A percentile compares a stretch with the other conserved stretches of the same genome.
Evolutionary conservation across 2,888 invertebrate species (phyloP).

Genomic region (Idaea biselata): DNA sequence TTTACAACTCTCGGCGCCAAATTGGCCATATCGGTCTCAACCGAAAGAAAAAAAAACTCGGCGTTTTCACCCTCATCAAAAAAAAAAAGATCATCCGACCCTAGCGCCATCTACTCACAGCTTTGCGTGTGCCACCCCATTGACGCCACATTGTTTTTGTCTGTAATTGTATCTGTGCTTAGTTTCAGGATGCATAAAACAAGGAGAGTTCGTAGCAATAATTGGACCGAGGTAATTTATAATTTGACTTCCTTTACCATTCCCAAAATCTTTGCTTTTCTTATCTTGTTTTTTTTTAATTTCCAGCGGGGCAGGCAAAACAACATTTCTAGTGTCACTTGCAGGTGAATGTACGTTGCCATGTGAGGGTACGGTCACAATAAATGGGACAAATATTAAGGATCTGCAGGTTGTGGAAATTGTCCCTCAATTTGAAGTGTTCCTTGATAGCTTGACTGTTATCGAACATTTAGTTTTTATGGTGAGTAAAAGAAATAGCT

Average conservation of each 20-base stretch:
- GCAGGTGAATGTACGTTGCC: slow-evolving; percentile 76
- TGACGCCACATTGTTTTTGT: background rate
- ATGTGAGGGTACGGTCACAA: slow-evolving; percentile 62
- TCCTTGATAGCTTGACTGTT: slow-evolving; percentile 83
- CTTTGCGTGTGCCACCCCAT: too few species aligned
- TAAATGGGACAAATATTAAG: slow-evolving; percentile 70
- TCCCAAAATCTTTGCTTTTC: background rate
- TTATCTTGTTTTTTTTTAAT: background rate
- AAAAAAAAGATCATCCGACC: too few species aligned
- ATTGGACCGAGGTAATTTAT: slow-evolving; percentile 66
- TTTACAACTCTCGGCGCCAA: too few species aligned
- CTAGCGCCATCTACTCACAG: too few species aligned
- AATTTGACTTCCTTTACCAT: background rate
- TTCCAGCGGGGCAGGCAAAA: slow-evolving; percentile 81
- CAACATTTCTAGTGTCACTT: slow-evolving; percentile 76
- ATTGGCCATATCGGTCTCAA: too few species aligned
- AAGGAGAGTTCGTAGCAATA: slow-evolving; percentile 65
- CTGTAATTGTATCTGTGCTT: background rate
- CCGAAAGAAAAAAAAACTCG: too few species aligned
- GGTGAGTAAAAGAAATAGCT: slow-evolving; percentile 59
- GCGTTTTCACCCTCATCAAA: too few species aligned
- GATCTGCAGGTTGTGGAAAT: slow-evolving; percentile 62
- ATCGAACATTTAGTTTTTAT: slow-evolving; percentile 84
- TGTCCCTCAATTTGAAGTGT: slow-evolving; percentile 85
- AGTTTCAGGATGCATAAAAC: slow-evolving; percentile 62